phyloP scores from a whole-genome alignment of 2,113 vertebrate species.

The Gobiocypris rarus region DNA sequence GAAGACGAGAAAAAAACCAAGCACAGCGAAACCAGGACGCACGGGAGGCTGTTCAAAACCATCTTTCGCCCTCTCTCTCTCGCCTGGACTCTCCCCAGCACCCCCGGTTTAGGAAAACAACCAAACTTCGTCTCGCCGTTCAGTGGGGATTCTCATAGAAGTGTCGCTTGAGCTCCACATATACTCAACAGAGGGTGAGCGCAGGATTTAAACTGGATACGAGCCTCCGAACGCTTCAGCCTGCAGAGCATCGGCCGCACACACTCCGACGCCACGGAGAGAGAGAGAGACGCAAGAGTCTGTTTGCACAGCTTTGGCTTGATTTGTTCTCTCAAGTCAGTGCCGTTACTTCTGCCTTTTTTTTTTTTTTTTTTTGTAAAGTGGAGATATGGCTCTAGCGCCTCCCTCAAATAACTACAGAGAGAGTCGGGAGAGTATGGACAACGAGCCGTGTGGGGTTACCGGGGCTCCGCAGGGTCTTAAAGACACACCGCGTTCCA shows the following conservation, averaged over 20 bases:
- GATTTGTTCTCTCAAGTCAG: conserved; percentile 66
- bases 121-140: conserved; percentile 73
- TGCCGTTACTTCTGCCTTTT: conserved; percentile 70
- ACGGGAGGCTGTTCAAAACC: conserved; percentile 85
- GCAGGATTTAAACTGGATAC: conserved; percentile 55
- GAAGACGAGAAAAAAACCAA: conserved; percentile 81
- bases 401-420: conserved; percentile 79
- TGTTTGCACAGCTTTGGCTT: conserved; percentile 67
- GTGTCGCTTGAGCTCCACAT: conserved; percentile 66
- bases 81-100: conserved; percentile 65
- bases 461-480: conserved; percentile 76
- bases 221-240: conserved; percentile 58
- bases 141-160: conserved; percentile 76
- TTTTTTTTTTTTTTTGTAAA: conserved; percentile 62
- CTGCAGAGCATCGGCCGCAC: conserved; percentile 46
- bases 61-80: conserved; percentile 73
- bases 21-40: conserved; percentile 81
- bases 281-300: conserved; percentile 63
- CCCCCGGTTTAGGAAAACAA: conserved; percentile 73
- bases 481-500: conserved; percentile 67
- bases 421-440: conserved; percentile 75
- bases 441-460: conserved; percentile 74
- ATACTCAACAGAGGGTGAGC: conserved; percentile 54
- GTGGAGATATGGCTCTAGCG: conserved; percentile 79
- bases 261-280: conserved; percentile 54